These are phyloP conservation scores for Pristionchus exspectatus DNA, from an alignment of 2,888 invertebrate species.

Conservation along the genomic window DNA sequence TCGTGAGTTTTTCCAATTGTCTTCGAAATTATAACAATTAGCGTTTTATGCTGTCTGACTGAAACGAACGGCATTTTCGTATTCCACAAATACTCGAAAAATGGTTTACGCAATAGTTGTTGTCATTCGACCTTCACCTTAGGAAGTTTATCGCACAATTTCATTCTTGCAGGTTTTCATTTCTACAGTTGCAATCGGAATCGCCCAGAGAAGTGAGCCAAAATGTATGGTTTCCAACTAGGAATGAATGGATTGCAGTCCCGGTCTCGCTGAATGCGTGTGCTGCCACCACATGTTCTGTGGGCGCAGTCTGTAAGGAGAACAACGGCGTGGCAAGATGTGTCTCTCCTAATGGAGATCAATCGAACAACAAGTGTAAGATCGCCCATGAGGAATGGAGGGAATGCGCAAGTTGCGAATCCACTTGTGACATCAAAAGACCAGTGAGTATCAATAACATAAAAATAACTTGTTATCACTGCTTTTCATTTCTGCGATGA, in stretches of 20 bases:
- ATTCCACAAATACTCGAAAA: neutral
- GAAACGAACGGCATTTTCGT: neutral
- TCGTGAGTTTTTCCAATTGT: neutral
- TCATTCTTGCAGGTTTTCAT: neutral
- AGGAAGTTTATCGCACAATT: neutral
- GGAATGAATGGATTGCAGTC: neutral
- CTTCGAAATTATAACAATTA: neutral
- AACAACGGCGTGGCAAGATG: neutral
- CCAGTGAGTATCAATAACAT: neutral
- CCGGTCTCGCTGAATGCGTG: neutral
- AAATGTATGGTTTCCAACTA: too few species aligned
- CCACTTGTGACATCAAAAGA: neutral
- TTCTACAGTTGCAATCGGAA: neutral
- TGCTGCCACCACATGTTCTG: neutral
- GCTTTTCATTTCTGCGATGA: too few species aligned
- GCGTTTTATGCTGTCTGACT: neutral
- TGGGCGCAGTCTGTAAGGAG: neutral
- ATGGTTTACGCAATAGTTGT: too few species aligned
- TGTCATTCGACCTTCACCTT: neutral
- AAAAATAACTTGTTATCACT: too few species aligned
- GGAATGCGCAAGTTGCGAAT: neutral
- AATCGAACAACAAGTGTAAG: neutral
- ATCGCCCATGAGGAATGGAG: neutral
- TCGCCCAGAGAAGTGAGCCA: neutral
- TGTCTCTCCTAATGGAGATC: neutral